Base-by-base conservation (phyloP, 2,888 invertebrate genomes). In the Drosophila limbata region DNA sequence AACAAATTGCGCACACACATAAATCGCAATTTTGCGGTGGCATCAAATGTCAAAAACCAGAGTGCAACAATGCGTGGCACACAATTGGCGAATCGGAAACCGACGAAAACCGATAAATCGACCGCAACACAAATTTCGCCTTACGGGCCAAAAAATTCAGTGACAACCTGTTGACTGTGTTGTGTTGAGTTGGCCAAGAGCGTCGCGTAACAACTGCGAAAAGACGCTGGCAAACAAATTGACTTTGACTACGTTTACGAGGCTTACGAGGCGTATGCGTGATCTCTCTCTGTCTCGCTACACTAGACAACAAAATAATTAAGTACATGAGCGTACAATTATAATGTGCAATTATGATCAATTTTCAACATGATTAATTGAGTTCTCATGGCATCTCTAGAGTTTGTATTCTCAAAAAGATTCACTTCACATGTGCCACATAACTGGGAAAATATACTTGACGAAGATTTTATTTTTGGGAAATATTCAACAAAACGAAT, bases 191-290 rank as follows among this genome's bases (percentile, higher is more conserved):
- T 59, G 76, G 63, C 69, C 61, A 53, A 64, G 56, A 84, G 65
- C 67, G 73, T 66, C 77, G 77, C 74, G 59, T 60, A 65, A 75
- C 68, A 83, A 80, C 86, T 84, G 50, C 33, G 77, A 71, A 45
- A 52, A 64, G 64, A 60, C 61, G 15, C 47, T 50, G n/a, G 21
- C 45, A 17, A 48, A 53, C 17, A 67, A 50, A 69, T 33, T 45
- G 40, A 65, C 44, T 35, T 21, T 56, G 52, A 44, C 45, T 48
- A 45, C 68, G 86, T 31, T 48, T 48, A 82, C 69, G 65, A 82
- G 68, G 65, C 19, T 48, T 37, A 86, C 69, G 64, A 57, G 75
- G 84, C 84, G 84, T 84, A 84, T 84, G 86, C 80, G 80, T 84
- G 80, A 42, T 77, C 48, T 57, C 9, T 33, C 19, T 39, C 39